Conservation (phyloP, 2,888 invertebrate species). For the Rhagonycha fulva region DNA sequence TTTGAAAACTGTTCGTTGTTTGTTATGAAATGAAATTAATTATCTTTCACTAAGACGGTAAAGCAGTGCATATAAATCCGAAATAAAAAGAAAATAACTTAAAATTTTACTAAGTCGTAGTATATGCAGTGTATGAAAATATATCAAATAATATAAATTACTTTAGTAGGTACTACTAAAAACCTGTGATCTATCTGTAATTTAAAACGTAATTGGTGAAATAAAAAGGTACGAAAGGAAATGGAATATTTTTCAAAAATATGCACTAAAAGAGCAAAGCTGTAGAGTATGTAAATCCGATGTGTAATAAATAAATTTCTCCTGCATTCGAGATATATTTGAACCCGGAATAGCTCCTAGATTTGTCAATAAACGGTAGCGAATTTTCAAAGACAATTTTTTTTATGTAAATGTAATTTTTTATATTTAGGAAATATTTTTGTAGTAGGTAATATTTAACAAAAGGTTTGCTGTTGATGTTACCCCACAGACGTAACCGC, state of each 20-base stretch:
- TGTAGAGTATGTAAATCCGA: conserved; percentile 23
- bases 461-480: not conserved
- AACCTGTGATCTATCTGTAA: not conserved
- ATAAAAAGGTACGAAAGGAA: conserved; percentile 15
- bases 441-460: too few relatives aligned
- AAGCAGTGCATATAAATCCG: too few relatives aligned
- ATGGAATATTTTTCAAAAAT: conserved; percentile 13
- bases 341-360: conserved; percentile 8
- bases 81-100: too few relatives aligned
- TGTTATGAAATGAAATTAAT: not conserved
- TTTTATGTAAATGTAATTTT: not conserved
- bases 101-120: too few relatives aligned
- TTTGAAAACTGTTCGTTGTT: not conserved
- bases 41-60: not conserved
- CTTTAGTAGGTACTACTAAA: not conserved
- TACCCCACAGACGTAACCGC: not conserved
- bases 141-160: not conserved
- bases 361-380: conserved; percentile 19
- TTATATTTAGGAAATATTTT: not conserved
- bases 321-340: conserved; percentile 6
- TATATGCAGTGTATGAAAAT: not conserved
- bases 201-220: conserved; percentile 20
- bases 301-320: conserved; percentile 26
- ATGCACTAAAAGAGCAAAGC: conserved; percentile 20
- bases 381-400: conserved; percentile 2